These are phyloP conservation scores for Manis javanica DNA, from an alignment of 2,797 vertebrate species.

Conservation along the genomic window DNA sequence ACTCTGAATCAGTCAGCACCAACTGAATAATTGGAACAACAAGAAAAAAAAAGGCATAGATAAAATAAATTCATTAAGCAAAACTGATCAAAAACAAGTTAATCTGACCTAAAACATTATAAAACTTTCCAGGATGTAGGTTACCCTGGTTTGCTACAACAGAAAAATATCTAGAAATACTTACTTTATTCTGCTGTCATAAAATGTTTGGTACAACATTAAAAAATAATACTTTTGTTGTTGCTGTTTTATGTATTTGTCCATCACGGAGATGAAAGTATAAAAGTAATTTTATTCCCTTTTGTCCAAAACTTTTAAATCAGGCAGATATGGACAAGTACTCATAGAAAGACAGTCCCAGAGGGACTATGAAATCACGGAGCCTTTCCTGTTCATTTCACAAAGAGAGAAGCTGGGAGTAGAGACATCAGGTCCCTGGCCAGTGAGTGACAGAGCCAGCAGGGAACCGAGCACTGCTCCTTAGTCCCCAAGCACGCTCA, in stretches of 20 bases:
- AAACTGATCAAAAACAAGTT: neutral
- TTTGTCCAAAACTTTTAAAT: neutral
- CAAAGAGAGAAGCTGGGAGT: neutral
- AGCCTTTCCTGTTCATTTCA: neutral
- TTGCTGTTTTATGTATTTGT: neutral
- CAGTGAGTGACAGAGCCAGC: neutral
- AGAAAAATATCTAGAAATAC: neutral
- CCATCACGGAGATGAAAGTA: neutral
- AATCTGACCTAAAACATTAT: neutral
- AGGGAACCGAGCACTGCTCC: neutral
- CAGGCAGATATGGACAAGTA: neutral
- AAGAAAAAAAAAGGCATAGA: neutral
- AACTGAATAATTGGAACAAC: neutral
- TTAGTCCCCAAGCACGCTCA: fast-evolving
- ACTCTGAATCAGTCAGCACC: neutral
- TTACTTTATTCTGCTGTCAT: neutral
- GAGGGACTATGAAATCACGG: neutral
- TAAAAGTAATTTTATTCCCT: neutral
- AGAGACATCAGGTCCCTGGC: neutral
- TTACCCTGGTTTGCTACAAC: neutral
- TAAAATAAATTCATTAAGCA: neutral
- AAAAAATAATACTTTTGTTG: neutral
- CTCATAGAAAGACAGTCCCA: neutral
- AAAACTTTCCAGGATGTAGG: neutral
- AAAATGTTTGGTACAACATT: neutral